These are phyloP conservation scores for Autographa pulchrina DNA, from an alignment of 2,888 invertebrate genomes.

Conservation along the genomic window DNA sequence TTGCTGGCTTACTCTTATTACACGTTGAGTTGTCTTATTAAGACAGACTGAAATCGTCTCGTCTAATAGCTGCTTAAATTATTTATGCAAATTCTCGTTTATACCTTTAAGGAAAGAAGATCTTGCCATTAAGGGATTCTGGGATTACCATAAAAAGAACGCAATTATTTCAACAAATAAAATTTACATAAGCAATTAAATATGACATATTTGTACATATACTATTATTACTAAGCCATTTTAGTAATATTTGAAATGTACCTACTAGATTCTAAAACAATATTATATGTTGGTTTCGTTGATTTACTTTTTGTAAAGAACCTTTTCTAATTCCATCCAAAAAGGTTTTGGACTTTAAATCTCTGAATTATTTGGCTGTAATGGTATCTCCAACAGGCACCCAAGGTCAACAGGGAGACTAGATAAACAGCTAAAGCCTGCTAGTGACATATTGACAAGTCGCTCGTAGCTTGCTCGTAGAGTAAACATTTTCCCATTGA, in stretches of 20 bases:
- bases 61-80: too few relatives aligned
- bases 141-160: slow-evolving; percentile 27
- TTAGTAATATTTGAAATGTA: not conserved
- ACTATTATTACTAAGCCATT: not conserved
- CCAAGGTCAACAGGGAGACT: slow-evolving; percentile 27
- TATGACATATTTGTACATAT: not conserved
- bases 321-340: not conserved
- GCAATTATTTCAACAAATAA: slow-evolving; percentile 5
- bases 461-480: slow-evolving; percentile 30
- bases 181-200: slow-evolving; percentile 24
- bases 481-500: slow-evolving; percentile 57
- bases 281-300: not conserved
- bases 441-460: slow-evolving; percentile 49
- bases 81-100: slow-evolving; percentile 32
- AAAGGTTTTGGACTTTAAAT: not conserved
- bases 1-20: too few relatives aligned
- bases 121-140: slow-evolving; percentile 28
- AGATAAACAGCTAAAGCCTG: slow-evolving; percentile 47
- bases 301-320: not conserved
- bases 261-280: not conserved
- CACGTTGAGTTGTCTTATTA: too few relatives aligned
- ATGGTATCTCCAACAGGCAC: not conserved
- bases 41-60: too few relatives aligned
- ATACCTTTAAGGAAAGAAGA: slow-evolving; percentile 31
- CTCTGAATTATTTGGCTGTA: not conserved